Base-by-base conservation (phyloP, 1,140 invertebrate genomes). In the Nasonia longicornis region DNA sequence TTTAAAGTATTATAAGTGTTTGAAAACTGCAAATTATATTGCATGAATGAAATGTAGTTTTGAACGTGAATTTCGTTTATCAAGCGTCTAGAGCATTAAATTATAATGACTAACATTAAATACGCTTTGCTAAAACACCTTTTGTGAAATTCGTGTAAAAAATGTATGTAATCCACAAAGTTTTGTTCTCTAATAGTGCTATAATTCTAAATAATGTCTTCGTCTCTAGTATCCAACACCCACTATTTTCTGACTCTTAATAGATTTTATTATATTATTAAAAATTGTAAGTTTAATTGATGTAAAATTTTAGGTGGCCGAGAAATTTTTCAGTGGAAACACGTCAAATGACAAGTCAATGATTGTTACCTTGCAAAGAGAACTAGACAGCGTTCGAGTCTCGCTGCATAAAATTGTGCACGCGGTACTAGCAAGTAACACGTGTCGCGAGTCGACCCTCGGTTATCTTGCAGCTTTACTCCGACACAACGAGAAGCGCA, bases 331-430 rank as follows among this genome's bases (percentile, higher is more conserved):
- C 87, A 91, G 90, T 66, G 92, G 92, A 2, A 92, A 92, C 85
- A 86, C 90, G 31, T 84, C 88, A 64, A 92, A 91, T 10, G 92
- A 93, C 77, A 93, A 92, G 86, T 91, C 91, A 35, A 90, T 95
- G 70, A 93, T 93, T 82, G 89, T 92, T 52, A 93, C 94, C 4
- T 85, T 96, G 10, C 94, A 95, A 84, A 92, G 93, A 81, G 95
- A 96, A 86, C 89, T 96, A 48, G 95, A 96, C 85, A 93, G 93
- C 63, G 94, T 93, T 78, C 92, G 95, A 79, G 93, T 90, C 22
- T 93, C 95, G 4, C 90, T 98, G 76, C 95, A 97, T 87, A 94
- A 94, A 84, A 95, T 98, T 38, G 94, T 98, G 84, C 95, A 98
- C 85, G 93, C 95, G 63, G 92, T 99, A 35, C 90, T 99, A 8